Base-by-base conservation (phyloP, 2,113 vertebrate genomes). In the Aix galericulata region DNA sequence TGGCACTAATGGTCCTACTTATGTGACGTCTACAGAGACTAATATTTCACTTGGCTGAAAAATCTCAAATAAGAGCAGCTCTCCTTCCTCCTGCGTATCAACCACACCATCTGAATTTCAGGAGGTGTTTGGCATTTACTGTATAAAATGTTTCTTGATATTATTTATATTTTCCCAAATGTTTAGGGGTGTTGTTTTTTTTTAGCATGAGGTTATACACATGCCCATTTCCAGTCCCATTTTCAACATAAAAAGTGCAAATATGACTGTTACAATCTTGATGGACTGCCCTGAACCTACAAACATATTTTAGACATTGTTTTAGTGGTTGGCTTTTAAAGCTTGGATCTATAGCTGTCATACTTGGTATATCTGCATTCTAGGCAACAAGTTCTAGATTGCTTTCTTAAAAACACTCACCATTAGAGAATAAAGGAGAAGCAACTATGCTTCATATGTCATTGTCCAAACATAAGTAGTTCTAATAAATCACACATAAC, bases 1-100 rank as follows among this genome's bases (percentile, higher is more conserved):
- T 94, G 92, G 92, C 94, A 94, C 93, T 84, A 86, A 83, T 4
- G 5, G 88, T 83, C 86, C 80, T 91, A 56, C 16, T 64, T 95
- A 68, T 20, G 68, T 59, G 93, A 59, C 89, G 89, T 2, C 0
- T 1, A 80, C 36, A 73, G 50, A 26, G 16, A 53, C 17, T 10
- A 22, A 4, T 3, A 44, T 26, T 58, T 62, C 79, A 46, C 15
- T 12, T 78, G 34, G 31, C 52, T 85, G 40, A 86, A 68, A 88
- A 48, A n/a, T 44, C 81, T 68, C 40, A 15, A 69, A 34, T 77
- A 16, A 55, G 76, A 66, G 1, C 27, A 55, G 27, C 42, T 86
- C 6, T 78, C 56, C 80, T 78, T 52, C 80, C 22, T 31, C 13
- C 56, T 71, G 52, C 36, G 36, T 29, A 83, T 29, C 60, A 78